Conservation (phyloP, 2,888 invertebrate species). For the Sphaerophoria rueppellii region DNA sequence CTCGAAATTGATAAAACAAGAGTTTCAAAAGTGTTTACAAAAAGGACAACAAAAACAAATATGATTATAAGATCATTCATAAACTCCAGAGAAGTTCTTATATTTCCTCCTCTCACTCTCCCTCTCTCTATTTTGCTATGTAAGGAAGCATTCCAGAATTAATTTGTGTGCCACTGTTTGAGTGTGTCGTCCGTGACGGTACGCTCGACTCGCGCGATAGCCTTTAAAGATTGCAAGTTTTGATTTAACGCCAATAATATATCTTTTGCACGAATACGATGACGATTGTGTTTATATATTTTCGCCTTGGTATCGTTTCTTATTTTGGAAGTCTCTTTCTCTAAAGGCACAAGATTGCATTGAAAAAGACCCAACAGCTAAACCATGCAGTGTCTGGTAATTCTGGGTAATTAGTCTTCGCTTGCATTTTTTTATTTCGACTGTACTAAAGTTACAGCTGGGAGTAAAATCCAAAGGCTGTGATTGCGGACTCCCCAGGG, state of each 20-base stretch:
- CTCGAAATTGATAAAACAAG: slow-evolving; percentile 60
- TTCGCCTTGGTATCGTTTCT: slow-evolving; percentile 41
- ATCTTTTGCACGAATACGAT: slow-evolving; percentile 15
- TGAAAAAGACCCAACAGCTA: neutral
- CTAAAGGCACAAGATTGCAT: neutral
- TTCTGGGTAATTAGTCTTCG: slow-evolving; percentile 68
- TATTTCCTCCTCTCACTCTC: neutral
- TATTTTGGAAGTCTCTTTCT: slow-evolving; percentile 32
- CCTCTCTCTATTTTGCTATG: slow-evolving; percentile 17
- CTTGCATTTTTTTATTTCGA: slow-evolving; percentile 49
- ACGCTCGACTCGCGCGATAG: slow-evolving; percentile 49
- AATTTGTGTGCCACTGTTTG: slow-evolving; percentile 66
- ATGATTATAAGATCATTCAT: neutral
- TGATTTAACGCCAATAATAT: slow-evolving; percentile 65
- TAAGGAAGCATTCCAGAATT: slow-evolving; percentile 62
- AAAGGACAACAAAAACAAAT: slow-evolving; percentile 24
- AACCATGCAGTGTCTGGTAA: slow-evolving; percentile 56
- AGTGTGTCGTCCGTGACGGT: slow-evolving; percentile 8
- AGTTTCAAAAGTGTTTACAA: slow-evolving; percentile 27
- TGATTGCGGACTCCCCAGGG: slow-evolving; percentile 64
- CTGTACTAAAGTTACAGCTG: slow-evolving; percentile 7
- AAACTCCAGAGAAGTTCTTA: too few relatives aligned
- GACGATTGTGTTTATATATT: neutral
- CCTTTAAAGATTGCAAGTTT: slow-evolving; percentile 68
- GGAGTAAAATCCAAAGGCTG: slow-evolving; percentile 26